A percentile compares a stretch with the other conserved stretches of the same genome.
Evolutionary conservation across 2,113 vertebrate species (phyloP).

Genomic region (Corythoichthys haematopterus): DNA sequence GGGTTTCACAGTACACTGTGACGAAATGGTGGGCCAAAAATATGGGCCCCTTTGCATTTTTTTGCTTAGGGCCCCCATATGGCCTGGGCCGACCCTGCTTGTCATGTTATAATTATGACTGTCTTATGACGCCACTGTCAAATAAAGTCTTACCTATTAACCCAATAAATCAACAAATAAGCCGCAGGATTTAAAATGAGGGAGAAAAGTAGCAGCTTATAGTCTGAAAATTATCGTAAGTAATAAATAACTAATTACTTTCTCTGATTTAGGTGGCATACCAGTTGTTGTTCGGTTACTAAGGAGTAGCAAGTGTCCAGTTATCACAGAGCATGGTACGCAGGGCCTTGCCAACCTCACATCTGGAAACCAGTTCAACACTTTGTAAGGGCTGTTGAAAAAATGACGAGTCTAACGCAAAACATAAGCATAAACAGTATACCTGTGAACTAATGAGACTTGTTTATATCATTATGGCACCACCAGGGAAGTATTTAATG

Average conservation of each 20-base stretch:
- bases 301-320: slow-evolving; percentile 64
- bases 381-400: slow-evolving; percentile 69
- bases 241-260: slow-evolving; percentile 28
- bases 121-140: too few species aligned
- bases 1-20: too few species aligned
- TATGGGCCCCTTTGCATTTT: too few species aligned
- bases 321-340: slow-evolving; percentile 74
- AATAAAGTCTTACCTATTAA: too few species aligned
- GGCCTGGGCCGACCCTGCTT: too few species aligned
- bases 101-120: too few species aligned
- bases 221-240: too few species aligned
- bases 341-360: slow-evolving; percentile 80
- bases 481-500: slow-evolving; percentile 75
- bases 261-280: slow-evolving; percentile 72
- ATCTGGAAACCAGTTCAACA: slow-evolving; percentile 62
- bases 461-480: slow-evolving; percentile 9
- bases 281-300: slow-evolving; percentile 76
- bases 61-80: too few species aligned
- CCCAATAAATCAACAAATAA: too few species aligned
- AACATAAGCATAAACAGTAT: not conserved
- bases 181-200: too few species aligned
- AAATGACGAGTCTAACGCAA: not conserved
- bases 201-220: too few species aligned
- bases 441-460: not conserved
- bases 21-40: too few species aligned